Conservation (phyloP, 1,140 invertebrate species). For the Drosophila pseudoobscura region DNA sequence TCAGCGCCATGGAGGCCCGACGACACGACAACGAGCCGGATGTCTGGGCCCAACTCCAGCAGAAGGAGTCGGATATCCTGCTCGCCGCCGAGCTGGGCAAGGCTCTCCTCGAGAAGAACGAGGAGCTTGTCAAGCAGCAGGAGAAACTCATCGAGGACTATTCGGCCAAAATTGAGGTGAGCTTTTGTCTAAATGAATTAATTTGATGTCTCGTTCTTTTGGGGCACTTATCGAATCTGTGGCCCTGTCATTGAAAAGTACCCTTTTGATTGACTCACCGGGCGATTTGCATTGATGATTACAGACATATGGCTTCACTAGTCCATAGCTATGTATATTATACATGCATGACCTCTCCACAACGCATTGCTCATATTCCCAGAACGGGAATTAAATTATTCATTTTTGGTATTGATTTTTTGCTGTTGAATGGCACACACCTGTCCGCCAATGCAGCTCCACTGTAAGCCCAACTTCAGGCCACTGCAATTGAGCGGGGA, state of each 20-base stretch:
- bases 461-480: constrained; percentile 12
- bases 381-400: constrained; percentile 54
- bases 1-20: constrained; percentile 85
- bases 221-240: background rate
- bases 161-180: constrained; percentile 96
- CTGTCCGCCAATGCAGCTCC: constrained; percentile 46
- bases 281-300: constrained; percentile 47
- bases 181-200: constrained; percentile 47
- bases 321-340: background rate
- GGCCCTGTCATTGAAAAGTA: background rate
- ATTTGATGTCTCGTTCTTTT: background rate
- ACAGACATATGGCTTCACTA: constrained; percentile 23
- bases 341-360: constrained; percentile 10
- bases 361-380: constrained; percentile 50
- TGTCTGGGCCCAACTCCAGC: constrained; percentile 92
- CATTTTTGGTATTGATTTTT: constrained; percentile 63
- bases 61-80: constrained; percentile 96
- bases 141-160: constrained; percentile 94
- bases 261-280: constrained; percentile 25
- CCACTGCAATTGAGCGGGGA: constrained; percentile 48
- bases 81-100: constrained; percentile 97
- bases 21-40: constrained; percentile 86
- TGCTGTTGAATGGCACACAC: constrained; percentile 4
- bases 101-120: constrained; percentile 96
- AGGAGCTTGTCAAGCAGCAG: constrained; percentile 94